These are phyloP conservation scores for Galeopterus variegatus DNA, from an alignment of 2,113 vertebrate genomes.

Conservation along the genomic window DNA sequence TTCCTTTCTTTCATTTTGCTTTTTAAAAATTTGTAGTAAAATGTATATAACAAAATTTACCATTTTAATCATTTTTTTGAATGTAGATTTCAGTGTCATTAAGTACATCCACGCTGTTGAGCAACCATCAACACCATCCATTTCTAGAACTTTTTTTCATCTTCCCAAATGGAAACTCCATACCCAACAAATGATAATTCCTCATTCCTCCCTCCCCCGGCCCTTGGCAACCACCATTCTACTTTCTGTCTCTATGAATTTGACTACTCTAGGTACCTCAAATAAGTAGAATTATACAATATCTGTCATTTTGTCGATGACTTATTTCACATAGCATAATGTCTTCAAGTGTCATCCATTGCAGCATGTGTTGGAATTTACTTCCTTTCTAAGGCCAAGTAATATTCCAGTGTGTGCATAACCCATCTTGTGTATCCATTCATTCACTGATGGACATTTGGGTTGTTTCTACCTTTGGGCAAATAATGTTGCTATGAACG, in stretches of 20 bases:
- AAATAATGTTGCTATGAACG: not conserved
- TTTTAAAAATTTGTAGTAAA: not conserved
- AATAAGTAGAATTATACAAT: not conserved
- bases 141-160: not conserved
- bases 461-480: not conserved
- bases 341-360: not conserved
- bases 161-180: not conserved
- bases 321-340: not conserved
- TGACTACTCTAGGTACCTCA: not conserved
- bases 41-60: not conserved
- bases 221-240: no score
- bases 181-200: not conserved
- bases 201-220: no score
- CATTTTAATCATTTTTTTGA: not conserved
- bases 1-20: not conserved
- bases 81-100: not conserved
- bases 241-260: not conserved
- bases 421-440: not conserved
- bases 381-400: not conserved
- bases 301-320: not conserved
- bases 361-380: not conserved
- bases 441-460: not conserved
- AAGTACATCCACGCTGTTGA: fast-evolving
- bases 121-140: not conserved
- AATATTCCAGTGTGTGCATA: not conserved